Conservation (phyloP, 2,888 invertebrate species). For the Lamproptera curius region DNA sequence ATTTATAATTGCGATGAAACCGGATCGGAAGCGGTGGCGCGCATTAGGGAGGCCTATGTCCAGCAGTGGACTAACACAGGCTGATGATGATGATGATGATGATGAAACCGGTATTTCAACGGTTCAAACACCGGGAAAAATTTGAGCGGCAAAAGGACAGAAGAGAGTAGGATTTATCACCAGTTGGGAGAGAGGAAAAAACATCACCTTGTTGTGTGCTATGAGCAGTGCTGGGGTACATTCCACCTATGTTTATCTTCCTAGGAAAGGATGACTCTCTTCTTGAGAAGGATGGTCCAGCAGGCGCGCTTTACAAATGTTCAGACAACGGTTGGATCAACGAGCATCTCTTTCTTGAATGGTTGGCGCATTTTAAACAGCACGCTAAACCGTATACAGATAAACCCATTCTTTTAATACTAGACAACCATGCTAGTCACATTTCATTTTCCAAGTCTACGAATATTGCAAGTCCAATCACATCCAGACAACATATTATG, state of each 20-base stretch:
- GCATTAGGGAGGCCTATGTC: too few relatives aligned
- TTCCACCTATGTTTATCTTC: slow-evolving; percentile 60
- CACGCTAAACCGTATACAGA: slow-evolving; percentile 27
- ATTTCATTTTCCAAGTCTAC: slow-evolving; percentile 27
- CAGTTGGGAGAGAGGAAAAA: too few relatives aligned
- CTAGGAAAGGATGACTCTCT: slow-evolving; percentile 45
- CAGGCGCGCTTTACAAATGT: slow-evolving; percentile 33
- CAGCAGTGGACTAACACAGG: too few relatives aligned
- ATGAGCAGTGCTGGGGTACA: slow-evolving; percentile 47
- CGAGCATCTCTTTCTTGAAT: slow-evolving; percentile 31
- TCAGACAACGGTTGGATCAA: slow-evolving; percentile 37
- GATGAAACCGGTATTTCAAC: neutral
- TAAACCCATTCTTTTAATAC: slow-evolving; percentile 26
- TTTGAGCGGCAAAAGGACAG: neutral
- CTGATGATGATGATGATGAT: too few relatives aligned
- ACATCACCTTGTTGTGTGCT: slow-evolving; percentile 44
- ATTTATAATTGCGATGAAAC: too few relatives aligned
- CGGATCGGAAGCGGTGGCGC: too few relatives aligned
- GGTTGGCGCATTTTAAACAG: slow-evolving; percentile 30
- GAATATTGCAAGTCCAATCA: slow-evolving; percentile 31
- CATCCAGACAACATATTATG: slow-evolving; percentile 29
- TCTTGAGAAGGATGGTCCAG: slow-evolving; percentile 45
- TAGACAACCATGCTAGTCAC: slow-evolving; percentile 29
- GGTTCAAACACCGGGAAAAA: neutral
- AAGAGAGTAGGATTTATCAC: slow-evolving; percentile 47